These are phyloP conservation scores for Lepidochrysops patricia DNA, from an alignment of 2,888 invertebrate genomes.

Conservation along the genomic window DNA sequence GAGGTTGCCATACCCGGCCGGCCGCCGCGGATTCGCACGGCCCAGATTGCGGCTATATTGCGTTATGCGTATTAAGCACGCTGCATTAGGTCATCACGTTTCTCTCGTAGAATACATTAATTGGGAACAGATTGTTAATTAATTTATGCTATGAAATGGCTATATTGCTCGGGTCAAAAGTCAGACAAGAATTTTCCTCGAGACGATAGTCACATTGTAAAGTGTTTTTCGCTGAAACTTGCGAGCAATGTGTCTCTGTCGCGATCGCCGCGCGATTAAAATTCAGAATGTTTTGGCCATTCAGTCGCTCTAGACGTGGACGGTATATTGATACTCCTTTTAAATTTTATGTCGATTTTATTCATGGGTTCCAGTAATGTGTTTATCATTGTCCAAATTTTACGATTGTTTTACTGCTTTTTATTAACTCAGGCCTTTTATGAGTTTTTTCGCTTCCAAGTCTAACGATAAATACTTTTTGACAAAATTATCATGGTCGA, in stretches of 20 bases:
- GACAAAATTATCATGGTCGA: not conserved
- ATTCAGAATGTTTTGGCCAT: slow-evolving; percentile 2
- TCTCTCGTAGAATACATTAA: not conserved
- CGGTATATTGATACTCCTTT: not conserved
- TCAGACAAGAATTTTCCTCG: not conserved
- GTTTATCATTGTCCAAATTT: slow-evolving; percentile 1
- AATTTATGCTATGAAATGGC: slow-evolving; percentile 1
- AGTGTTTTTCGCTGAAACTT: not conserved
- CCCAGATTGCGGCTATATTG: slow-evolving; percentile 36
- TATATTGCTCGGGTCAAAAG: not conserved
- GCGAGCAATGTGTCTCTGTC: not conserved
- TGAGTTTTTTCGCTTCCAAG: not conserved
- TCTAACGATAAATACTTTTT: not conserved
- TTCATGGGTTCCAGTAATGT: slow-evolving; percentile 3
- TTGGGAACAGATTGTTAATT: not conserved
- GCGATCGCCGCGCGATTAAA: not conserved
- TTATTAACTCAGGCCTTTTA: not conserved
- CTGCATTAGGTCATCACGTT: slow-evolving; percentile 7
- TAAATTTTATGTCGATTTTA: not conserved
- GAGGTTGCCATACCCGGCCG: slow-evolving; percentile 24
- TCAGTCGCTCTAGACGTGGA: not conserved
- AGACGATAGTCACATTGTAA: not conserved
- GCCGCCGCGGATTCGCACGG: slow-evolving; percentile 40
- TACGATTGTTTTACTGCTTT: not conserved
- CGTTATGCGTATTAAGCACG: slow-evolving; percentile 28